These are phyloP conservation scores for Scaptomyza reducta DNA, from an alignment of 2,888 invertebrate species.

Conservation along the genomic window DNA sequence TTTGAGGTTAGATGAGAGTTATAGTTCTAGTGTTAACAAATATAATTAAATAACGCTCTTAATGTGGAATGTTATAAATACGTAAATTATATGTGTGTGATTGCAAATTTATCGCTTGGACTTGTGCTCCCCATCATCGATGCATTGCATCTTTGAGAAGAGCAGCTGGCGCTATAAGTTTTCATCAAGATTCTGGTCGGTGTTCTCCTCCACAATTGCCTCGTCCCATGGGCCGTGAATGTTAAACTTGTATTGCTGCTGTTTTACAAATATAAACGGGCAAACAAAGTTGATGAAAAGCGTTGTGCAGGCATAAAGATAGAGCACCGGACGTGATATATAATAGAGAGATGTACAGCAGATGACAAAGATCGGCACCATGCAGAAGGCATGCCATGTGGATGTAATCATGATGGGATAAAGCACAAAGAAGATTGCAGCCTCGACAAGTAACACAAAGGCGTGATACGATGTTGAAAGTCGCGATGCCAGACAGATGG, in stretches of 20 bases:
- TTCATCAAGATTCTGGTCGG: slow-evolving; percentile 70
- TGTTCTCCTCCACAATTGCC: slow-evolving; percentile 89
- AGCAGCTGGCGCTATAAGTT: slow-evolving; percentile 79
- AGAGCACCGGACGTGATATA: slow-evolving; percentile 86
- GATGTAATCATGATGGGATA: slow-evolving; percentile 91
- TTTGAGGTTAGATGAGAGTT: neutral
- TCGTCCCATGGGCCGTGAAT: slow-evolving; percentile 99
- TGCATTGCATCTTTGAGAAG: slow-evolving; percentile 68
- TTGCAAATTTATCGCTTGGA: slow-evolving; percentile 21
- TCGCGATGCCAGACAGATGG: slow-evolving; percentile 97
- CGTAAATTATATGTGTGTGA: slow-evolving; percentile 1
- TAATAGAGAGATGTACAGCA: slow-evolving; percentile 86
- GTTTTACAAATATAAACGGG: slow-evolving; percentile 90
- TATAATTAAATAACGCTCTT: slow-evolving; percentile 1
- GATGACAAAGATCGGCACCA: slow-evolving; percentile 85
- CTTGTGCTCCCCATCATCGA: slow-evolving; percentile 60
- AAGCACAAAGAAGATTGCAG: slow-evolving; percentile 94
- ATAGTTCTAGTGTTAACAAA: neutral
- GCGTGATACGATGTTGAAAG: slow-evolving; percentile 93
- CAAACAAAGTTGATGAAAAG: slow-evolving; percentile 89
- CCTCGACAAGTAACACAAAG: slow-evolving; percentile 94
- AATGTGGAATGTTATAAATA: slow-evolving; percentile 15
- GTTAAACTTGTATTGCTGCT: slow-evolving; percentile 93
- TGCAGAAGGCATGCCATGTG: slow-evolving; percentile 86
- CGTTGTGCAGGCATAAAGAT: slow-evolving; percentile 87